Conservation (phyloP, 2,797 vertebrate species). For the Schizopygopsis malacanthus region DNA sequence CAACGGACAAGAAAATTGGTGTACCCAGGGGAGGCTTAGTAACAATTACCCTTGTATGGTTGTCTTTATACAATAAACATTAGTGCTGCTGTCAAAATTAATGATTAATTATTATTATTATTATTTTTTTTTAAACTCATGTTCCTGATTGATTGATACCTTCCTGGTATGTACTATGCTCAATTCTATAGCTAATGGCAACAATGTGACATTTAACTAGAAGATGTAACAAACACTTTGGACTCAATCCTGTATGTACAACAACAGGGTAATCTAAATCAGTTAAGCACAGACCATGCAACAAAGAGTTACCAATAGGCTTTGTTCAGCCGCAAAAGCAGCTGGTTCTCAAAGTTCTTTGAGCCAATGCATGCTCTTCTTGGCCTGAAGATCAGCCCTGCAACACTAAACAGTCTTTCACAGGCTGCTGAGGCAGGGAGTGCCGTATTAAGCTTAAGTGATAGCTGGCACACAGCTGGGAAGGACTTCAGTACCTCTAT, state of each 20-base stretch:
- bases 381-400: constrained; percentile 43
- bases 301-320: no score
- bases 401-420: constrained; percentile 28
- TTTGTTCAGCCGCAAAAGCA: no score
- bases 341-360: not conserved
- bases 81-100: no score
- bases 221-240: no score
- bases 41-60: constrained; percentile 42
- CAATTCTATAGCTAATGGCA: no score
- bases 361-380: constrained; percentile 45
- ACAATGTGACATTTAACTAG: no score
- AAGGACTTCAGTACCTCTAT: constrained; percentile 45
- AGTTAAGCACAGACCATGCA: no score
- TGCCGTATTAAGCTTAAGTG: constrained; percentile 42
- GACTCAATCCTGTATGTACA: no score
- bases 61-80: constrained; percentile 14
- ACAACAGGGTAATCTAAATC: no score
- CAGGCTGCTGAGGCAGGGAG: not conserved
- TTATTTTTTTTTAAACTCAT: not conserved
- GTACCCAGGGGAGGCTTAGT: constrained; percentile 41
- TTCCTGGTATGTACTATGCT: no score
- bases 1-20: constrained; percentile 46
- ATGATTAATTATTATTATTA: no score
- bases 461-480: constrained; percentile 45
- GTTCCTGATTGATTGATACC: not conserved